Conservation (phyloP, 2,113 vertebrate species). For the Ramphastos sulfuratus region DNA sequence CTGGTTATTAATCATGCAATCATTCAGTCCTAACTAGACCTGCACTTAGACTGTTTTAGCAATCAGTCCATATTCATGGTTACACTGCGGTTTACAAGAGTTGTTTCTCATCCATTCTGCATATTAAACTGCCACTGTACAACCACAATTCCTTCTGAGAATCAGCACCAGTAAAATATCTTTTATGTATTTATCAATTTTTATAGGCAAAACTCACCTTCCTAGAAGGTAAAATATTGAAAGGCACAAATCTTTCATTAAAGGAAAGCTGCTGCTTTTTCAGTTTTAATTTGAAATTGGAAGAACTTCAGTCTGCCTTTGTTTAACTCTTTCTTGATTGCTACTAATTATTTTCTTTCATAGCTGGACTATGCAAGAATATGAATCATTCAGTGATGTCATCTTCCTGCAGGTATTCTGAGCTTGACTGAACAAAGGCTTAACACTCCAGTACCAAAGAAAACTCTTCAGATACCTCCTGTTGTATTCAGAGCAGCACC, state of each 20-base stretch:
- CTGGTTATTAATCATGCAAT: background rate
- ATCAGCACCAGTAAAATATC: background rate
- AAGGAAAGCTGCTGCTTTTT: background rate
- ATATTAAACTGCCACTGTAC: background rate
- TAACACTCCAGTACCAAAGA: conserved; percentile 62
- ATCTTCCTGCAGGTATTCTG: conserved; percentile 55
- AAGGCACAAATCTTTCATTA: background rate
- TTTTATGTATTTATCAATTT: background rate
- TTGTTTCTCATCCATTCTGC: background rate
- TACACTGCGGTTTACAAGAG: background rate
- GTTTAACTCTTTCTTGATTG: conserved; percentile 1
- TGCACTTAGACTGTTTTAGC: background rate
- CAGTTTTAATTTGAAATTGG: background rate
- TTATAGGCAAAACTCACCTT: background rate
- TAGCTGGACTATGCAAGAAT: background rate
- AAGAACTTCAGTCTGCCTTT: background rate
- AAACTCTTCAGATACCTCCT: conserved; percentile 58
- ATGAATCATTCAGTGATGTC: background rate
- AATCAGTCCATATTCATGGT: background rate
- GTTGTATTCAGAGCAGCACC: conserved; percentile 50
- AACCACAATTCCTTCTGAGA: background rate
- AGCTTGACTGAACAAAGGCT: conserved; percentile 69
- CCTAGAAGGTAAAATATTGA: background rate
- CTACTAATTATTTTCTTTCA: background rate
- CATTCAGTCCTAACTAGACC: background rate